Conservation (phyloP, 2,888 invertebrate genomes). For the Acanthosepion pharaonis region DNA sequence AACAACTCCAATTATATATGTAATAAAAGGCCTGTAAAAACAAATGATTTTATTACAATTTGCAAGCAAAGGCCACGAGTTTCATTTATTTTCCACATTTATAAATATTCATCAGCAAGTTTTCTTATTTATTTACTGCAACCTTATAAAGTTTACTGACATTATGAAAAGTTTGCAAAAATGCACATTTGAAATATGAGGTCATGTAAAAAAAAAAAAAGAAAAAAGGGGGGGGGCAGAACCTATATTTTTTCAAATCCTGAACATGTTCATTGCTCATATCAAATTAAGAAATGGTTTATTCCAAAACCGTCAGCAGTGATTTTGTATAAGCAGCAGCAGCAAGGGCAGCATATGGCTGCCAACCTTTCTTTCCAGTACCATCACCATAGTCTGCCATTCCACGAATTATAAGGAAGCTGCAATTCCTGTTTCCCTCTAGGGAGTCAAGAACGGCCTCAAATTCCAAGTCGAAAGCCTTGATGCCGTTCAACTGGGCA, state of each 20-base stretch:
- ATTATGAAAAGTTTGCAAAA: background rate
- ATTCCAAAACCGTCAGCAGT: slow-evolving; percentile 75
- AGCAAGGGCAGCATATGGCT: slow-evolving; percentile 91
- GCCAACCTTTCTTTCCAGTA: slow-evolving; percentile 92
- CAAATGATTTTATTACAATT: too few relatives aligned
- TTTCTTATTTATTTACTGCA: background rate
- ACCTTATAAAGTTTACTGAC: background rate
- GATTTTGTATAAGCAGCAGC: slow-evolving; percentile 95
- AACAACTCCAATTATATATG: too few relatives aligned
- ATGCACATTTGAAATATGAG: background rate
- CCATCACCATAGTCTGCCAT: slow-evolving; percentile 96
- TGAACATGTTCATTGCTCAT: background rate
- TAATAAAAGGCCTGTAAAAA: too few relatives aligned
- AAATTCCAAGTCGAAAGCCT: slow-evolving; percentile 95
- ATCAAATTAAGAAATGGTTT: background rate
- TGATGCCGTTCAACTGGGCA: slow-evolving; percentile 85
- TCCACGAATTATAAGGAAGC: slow-evolving; percentile 81
- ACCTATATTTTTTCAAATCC: too few relatives aligned
- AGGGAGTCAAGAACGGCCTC: slow-evolving; percentile 92
- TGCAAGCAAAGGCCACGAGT: background rate
- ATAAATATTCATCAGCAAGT: background rate
- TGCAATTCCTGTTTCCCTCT: slow-evolving; percentile 78
- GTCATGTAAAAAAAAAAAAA: background rate
- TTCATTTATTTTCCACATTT: background rate
- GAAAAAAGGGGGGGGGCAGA: too few relatives aligned